A percentile compares a stretch with the other conserved stretches of the same genome.
Conservation (phyloP, 1,140 invertebrate genomes). For the Cyclargus thomasi region DNA sequence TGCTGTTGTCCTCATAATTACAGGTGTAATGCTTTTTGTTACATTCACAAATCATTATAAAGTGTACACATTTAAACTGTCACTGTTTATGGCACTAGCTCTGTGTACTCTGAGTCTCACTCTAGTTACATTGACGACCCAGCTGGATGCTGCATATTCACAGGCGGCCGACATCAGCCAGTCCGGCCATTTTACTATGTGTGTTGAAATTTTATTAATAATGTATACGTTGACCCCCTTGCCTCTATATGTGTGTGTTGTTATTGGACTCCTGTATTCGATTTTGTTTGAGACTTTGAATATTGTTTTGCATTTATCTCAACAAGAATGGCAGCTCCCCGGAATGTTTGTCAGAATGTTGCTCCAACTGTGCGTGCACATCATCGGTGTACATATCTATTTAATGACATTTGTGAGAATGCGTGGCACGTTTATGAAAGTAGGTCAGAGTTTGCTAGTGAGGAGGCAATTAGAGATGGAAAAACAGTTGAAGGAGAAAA, state of each 20-base stretch:
- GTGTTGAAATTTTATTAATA: constrained; percentile 90
- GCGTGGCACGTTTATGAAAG: constrained; percentile 97
- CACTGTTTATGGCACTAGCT: constrained; percentile 79
- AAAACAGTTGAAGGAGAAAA: constrained; percentile 95
- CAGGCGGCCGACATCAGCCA: constrained; percentile 79
- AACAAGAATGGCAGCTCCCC: constrained; percentile 72
- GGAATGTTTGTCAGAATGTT: constrained; percentile 84
- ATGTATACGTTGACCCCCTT: constrained; percentile 96
- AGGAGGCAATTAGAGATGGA: constrained; percentile 92
- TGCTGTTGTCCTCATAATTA: constrained; percentile 75
- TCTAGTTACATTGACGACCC: constrained; percentile 77
- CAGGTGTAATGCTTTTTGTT: constrained; percentile 77
- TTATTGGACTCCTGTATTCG: constrained; percentile 87
- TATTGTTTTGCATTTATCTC: constrained; percentile 61
- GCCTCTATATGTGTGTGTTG: constrained; percentile 88
- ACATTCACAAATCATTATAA: constrained; percentile 82
- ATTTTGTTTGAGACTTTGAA: constrained; percentile 85
- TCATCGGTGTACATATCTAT: constrained; percentile 94
- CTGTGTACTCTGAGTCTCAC: constrained; percentile 81
- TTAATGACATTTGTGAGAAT: constrained; percentile 94
- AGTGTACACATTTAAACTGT: constrained; percentile 79
- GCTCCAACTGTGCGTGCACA: constrained; percentile 91
- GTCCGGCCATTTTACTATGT: constrained; percentile 89
- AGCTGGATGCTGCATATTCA: constrained; percentile 40
- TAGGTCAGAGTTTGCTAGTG: constrained; percentile 89